Base-by-base conservation (phyloP, 2,888 invertebrate species). In the Drosophila ustulata region DNA sequence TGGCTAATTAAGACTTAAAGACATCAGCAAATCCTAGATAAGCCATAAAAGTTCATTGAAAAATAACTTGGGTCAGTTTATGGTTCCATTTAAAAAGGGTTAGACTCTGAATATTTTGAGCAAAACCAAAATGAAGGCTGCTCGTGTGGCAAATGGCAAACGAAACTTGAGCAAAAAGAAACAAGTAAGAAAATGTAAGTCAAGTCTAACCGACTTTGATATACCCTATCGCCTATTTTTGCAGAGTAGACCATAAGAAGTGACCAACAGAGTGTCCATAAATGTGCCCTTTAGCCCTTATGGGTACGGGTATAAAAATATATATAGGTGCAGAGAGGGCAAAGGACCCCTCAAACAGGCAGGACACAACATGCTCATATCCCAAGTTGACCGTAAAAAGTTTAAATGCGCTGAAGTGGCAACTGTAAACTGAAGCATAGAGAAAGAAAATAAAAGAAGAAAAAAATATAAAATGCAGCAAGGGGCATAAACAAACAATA, bases 311-410 rank as follows among this genome's bases (percentile, higher is more conserved):
- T 34, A 34, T 34, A 13, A 26, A 25, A 41, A 45, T 11, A 37
- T 4, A 34, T 34, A 11, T 34, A 34, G 3, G 34, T 11, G 34
- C 0, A 39, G 4, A 18, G 13, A 13, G 3, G 26, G 23, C 5
- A n/a, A 47, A 25, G 18, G 18, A 53, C 25, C 26, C 43, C 18
- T 25, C 30, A 43, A 34, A 63, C 55, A 41, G 39, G 5, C 43
- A 43, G 57, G 32, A 58, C 53, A 58, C 13, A 39, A 34, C 64
- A 61, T 45, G 50, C 61, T 65, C 58, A 73, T 61, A 78, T 62
- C 64, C 68, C 74, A 45, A 79, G 79, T 71, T 68, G 77, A 71
- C 75, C 71, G 71, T 75, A 79, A 65, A 78, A 78, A 78, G 71
- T 79, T 79, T 55, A 78, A 71, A 71, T 68, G 61, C 51, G 63